Percentiles rank a stretch among this genome's conserved stretches.
These are phyloP conservation scores for Cephalopterus ornatus DNA, from an alignment of 2,113 vertebrate species.

Conservation along the genomic window DNA sequence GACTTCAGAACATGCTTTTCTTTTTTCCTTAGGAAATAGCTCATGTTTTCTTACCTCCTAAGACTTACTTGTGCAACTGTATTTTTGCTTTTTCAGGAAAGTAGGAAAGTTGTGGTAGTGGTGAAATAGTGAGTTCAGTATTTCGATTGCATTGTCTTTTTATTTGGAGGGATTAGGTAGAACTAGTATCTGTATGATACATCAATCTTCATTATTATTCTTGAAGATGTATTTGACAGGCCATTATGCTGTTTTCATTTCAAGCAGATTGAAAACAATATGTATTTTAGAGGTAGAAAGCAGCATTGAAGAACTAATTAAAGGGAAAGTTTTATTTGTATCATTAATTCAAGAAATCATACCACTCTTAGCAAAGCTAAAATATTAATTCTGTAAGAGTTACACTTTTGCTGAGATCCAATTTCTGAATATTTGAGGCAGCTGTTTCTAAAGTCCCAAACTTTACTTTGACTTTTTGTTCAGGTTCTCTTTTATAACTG, in stretches of 20 bases:
- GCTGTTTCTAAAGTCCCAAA: background rate
- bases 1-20: background rate
- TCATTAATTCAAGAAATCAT: background rate
- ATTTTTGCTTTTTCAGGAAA: background rate
- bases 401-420: background rate
- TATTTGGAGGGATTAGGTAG: background rate
- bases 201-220: background rate
- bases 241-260: background rate
- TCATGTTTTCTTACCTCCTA: background rate
- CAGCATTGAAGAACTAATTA: background rate
- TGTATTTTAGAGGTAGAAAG: background rate
- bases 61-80: background rate
- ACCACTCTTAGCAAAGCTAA: background rate
- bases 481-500: background rate
- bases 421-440: background rate
- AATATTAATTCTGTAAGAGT: background rate
- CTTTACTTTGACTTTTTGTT: background rate
- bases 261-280: background rate
- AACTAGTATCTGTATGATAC: background rate
- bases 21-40: background rate
- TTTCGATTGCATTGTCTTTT: background rate
- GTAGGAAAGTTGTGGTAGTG: background rate
- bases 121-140: background rate
- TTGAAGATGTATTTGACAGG: background rate
- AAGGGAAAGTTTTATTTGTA: background rate